phyloP scores from a whole-genome alignment of 2,888 invertebrate species.

The Allophyes oxyacanthae region DNA sequence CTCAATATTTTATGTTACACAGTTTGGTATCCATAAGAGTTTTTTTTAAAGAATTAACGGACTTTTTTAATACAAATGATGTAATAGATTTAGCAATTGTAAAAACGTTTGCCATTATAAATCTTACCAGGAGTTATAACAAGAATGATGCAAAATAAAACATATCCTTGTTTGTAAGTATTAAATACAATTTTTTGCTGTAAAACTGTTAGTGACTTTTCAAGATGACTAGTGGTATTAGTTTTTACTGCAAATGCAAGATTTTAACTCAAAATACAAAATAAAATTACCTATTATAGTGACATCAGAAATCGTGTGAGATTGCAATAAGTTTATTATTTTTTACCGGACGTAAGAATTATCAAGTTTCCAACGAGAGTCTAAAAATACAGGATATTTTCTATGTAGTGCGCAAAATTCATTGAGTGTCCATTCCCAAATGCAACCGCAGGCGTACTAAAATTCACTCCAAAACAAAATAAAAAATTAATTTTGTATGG shows the following conservation, averaged over 20 bases:
- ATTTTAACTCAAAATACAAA: background rate
- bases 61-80: background rate
- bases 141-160: slow-evolving; percentile 16
- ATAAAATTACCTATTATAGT: too few relatives aligned
- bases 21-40: background rate
- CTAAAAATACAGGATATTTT: too few relatives aligned
- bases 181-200: slow-evolving; percentile 1
- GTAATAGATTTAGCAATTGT: background rate
- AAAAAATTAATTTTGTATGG: too few relatives aligned
- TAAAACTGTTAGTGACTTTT: slow-evolving; percentile 2
- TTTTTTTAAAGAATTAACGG: background rate
- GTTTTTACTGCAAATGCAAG: slow-evolving; percentile 5
- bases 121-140: slow-evolving; percentile 2
- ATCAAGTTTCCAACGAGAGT: too few relatives aligned
- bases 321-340: background rate
- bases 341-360: too few relatives aligned
- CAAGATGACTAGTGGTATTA: background rate
- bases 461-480: too few relatives aligned
- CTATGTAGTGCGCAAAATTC: background rate
- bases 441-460: too few relatives aligned
- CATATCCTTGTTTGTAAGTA: slow-evolving; percentile 1
- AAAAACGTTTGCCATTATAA: slow-evolving; percentile 1
- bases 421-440: too few relatives aligned
- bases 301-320: slow-evolving; percentile 1
- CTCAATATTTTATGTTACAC: background rate